These are phyloP conservation scores for Oxyura jamaicensis DNA, from an alignment of 2,113 vertebrate species.

Conservation along the genomic window DNA sequence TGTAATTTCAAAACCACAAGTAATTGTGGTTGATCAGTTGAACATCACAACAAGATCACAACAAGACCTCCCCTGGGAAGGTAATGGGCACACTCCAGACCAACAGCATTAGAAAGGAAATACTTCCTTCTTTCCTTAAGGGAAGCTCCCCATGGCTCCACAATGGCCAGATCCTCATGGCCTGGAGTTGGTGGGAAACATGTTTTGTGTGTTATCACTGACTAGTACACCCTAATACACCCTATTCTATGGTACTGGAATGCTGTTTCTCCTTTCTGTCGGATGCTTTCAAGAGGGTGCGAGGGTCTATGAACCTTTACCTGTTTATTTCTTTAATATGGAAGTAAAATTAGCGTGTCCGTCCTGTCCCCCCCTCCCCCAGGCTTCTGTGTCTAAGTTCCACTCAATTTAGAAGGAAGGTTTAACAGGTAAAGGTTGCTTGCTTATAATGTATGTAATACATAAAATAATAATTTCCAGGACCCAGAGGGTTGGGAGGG, in stretches of 20 bases:
- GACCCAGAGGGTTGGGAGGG: neutral
- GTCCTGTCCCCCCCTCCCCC: neutral
- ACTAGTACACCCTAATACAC: neutral
- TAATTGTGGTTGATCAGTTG: neutral
- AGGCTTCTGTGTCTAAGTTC: constrained; percentile 53
- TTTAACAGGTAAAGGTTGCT: constrained; percentile 52
- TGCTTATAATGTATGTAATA: constrained; percentile 47
- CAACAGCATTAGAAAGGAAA: neutral
- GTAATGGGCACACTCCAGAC: neutral
- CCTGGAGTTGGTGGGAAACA: neutral
- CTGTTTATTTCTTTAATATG: neutral
- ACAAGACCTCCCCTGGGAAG: neutral
- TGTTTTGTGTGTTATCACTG: neutral
- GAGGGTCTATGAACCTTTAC: neutral
- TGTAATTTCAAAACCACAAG: neutral
- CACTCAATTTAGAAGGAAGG: constrained; percentile 47
- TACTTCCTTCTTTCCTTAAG: neutral
- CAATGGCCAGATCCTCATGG: neutral
- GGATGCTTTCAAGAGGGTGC: neutral
- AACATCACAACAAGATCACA: neutral
- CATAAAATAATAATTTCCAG: constrained; percentile 6
- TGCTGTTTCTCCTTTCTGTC: neutral
- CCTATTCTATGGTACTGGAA: neutral
- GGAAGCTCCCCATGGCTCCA: neutral
- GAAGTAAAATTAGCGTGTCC: neutral